Evolutionary conservation across 2,888 invertebrate species (phyloP).

Genomic region (Carcina quercana): DNA sequence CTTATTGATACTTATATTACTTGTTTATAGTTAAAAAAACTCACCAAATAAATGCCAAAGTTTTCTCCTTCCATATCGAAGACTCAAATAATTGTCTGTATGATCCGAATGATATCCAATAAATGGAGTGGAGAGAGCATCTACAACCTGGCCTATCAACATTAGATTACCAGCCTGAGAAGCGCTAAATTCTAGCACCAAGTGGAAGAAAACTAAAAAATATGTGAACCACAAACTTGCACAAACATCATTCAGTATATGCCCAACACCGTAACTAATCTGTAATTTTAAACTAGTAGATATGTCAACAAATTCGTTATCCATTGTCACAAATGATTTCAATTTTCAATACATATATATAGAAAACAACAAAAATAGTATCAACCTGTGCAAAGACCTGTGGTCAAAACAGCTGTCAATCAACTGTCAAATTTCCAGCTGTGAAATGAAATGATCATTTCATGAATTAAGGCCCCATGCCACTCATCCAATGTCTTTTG

Average conservation of each 20-base stretch:
- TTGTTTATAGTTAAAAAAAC: constrained; percentile 24
- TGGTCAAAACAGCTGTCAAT: too few relatives aligned
- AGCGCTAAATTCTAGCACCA: constrained; percentile 72
- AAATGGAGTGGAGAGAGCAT: constrained; percentile 90
- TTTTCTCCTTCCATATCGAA: constrained; percentile 87
- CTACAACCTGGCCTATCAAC: constrained; percentile 88
- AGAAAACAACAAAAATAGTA: too few relatives aligned
- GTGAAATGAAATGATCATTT: too few relatives aligned
- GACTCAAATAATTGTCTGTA: constrained; percentile 77
- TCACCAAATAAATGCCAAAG: constrained; percentile 92
- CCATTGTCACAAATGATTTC: constrained; percentile 50
- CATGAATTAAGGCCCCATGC: too few relatives aligned
- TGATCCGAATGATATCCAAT: constrained; percentile 90
- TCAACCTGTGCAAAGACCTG: too few relatives aligned
- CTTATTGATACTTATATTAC: too few relatives aligned
- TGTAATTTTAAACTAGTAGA: constrained; percentile 56
- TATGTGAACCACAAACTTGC: constrained; percentile 97
- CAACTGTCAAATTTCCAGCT: too few relatives aligned
- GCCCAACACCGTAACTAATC: constrained; percentile 84
- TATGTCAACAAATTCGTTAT: constrained; percentile 61
- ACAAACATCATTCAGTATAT: constrained; percentile 93
- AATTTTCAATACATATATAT: too few relatives aligned
- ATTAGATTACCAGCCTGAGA: constrained; percentile 77
- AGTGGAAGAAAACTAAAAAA: constrained; percentile 85
- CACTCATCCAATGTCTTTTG: too few relatives aligned